Percentiles rank a stretch among this genome's conserved stretches.
phyloP scores from a whole-genome alignment of 2,888 invertebrate species.

The Dinocampus coccinellae region DNA sequence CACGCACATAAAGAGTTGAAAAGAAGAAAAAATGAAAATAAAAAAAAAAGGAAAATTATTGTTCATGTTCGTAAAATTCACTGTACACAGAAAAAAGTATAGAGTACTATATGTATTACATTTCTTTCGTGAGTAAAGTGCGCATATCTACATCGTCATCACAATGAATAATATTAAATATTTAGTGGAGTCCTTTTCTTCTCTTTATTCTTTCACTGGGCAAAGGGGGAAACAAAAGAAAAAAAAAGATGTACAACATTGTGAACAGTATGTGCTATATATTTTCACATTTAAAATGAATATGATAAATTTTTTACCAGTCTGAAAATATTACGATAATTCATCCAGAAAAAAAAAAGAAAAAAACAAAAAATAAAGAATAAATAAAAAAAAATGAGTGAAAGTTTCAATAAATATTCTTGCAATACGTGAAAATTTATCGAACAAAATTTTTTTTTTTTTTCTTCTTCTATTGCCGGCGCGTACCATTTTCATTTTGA shows the following conservation, averaged over 20 bases:
- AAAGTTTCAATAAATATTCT: no score
- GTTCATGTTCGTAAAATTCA: constrained; percentile 20
- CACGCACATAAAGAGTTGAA: no score
- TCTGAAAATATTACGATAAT: background rate
- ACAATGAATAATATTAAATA: constrained; percentile 36
- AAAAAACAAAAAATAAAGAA: no score
- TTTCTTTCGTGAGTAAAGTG: background rate
- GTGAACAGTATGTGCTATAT: background rate
- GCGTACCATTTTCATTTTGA: no score
- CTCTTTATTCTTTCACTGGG: constrained; percentile 1
- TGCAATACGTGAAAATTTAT: no score
- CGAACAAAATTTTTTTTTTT: no score
- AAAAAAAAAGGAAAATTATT: constrained; percentile 9
- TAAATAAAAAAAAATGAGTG: no score
- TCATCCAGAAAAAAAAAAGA: no score
- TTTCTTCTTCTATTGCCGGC: no score
- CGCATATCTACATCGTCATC: constrained; percentile 12
- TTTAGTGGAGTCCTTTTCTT: constrained; percentile 23
- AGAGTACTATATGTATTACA: background rate
- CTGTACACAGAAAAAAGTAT: background rate
- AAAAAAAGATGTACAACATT: background rate
- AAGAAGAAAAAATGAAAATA: background rate
- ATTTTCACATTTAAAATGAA: background rate
- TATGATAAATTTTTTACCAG: background rate
- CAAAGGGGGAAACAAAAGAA: background rate